Evolutionary conservation across 1,140 invertebrate species (phyloP).

Genomic region (Babylonia areolata): DNA sequence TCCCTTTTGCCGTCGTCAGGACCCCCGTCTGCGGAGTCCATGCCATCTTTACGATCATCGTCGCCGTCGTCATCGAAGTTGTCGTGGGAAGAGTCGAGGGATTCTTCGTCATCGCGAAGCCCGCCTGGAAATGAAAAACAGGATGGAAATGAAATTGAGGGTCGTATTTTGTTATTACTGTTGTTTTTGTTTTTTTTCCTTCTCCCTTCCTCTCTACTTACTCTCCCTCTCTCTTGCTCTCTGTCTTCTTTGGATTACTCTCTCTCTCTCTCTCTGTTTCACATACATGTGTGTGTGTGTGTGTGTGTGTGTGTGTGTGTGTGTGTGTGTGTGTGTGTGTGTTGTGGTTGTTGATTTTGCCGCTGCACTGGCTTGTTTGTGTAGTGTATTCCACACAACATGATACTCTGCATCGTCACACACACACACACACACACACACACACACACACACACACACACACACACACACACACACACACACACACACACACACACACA

Average conservation of each 20-base stretch:
- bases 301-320: background rate
- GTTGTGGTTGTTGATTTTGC: too few relatives aligned
- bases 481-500: too few relatives aligned
- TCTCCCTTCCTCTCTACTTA: too few relatives aligned
- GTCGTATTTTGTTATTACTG: background rate
- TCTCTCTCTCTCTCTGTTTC: background rate
- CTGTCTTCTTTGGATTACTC: background rate
- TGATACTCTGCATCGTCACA: too few relatives aligned
- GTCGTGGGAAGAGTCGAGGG: background rate
- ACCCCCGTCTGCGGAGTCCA: background rate
- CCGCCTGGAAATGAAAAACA: background rate
- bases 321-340: too few relatives aligned
- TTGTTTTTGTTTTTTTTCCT: background rate
- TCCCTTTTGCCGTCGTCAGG: background rate
- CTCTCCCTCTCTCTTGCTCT: too few relatives aligned
- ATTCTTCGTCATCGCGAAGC: background rate
- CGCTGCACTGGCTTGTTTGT: too few relatives aligned
- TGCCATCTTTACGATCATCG: slow-evolving; percentile 22
- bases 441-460: too few relatives aligned
- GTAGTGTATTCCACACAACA: too few relatives aligned
- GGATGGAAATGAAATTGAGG: background rate
- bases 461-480: too few relatives aligned
- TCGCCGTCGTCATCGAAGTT: slow-evolving; percentile 10
- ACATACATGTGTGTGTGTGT: background rate
- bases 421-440: too few relatives aligned